phyloP scores from a whole-genome alignment of 2,797 vertebrate genomes.

The Cuniculus paca region DNA sequence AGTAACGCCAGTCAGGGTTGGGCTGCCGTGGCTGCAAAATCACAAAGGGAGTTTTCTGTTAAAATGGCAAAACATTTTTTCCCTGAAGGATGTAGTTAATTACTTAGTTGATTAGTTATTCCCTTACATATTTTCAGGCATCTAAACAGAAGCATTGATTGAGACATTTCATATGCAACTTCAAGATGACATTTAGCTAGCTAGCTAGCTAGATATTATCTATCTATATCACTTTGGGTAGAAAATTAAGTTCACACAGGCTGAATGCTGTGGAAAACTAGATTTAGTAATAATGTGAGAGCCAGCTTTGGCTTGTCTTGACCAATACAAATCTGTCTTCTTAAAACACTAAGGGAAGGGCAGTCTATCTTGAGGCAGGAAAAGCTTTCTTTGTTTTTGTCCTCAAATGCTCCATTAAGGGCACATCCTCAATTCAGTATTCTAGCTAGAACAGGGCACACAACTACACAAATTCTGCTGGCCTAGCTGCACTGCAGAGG shows the following conservation, averaged over 20 bases:
- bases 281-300: conserved; percentile 9
- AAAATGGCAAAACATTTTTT: conserved; percentile 56
- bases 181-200: background rate
- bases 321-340: conserved; percentile 16
- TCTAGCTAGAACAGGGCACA: background rate
- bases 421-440: background rate
- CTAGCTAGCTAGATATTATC: background rate
- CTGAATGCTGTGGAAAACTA: conserved; percentile 13
- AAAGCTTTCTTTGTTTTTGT: conserved; percentile 46
- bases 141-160: conserved; percentile 19
- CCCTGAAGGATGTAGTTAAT: conserved; percentile 13
- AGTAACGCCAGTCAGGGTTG: conserved; percentile 98
- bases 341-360: background rate
- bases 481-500: conserved; percentile 74
- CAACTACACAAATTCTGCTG: background rate
- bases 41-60: conserved; percentile 85
- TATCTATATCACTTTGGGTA: background rate
- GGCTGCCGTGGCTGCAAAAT: conserved; percentile 95
- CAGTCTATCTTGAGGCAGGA: background rate
- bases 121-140: conserved; percentile 55
- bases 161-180: conserved; percentile 48
- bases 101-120: conserved; percentile 3
- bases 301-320: background rate
- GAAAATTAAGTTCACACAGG: conserved; percentile 23
- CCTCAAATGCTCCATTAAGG: conserved; percentile 39